phyloP scores from a whole-genome alignment of 2,888 invertebrate genomes.

The Chironomus tentans region DNA sequence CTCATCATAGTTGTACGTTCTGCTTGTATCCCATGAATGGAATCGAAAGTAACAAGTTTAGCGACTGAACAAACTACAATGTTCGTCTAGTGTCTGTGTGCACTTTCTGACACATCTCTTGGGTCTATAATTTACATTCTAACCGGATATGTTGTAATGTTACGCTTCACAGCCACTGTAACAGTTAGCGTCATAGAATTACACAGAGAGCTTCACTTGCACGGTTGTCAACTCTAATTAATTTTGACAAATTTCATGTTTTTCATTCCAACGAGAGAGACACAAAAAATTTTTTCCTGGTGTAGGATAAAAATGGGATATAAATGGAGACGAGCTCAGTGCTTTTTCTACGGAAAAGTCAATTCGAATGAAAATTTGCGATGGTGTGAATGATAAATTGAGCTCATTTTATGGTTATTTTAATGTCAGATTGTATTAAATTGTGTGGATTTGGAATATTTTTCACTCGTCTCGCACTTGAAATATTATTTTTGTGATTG shows the following conservation, averaged over 20 bases:
- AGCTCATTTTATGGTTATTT: neutral
- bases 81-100: neutral
- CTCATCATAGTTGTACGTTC: no score
- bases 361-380: neutral
- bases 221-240: neutral
- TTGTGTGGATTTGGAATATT: no score
- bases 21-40: neutral
- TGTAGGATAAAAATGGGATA: neutral
- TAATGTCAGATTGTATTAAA: neutral
- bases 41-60: neutral
- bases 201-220: neutral
- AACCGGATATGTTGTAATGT: neutral
- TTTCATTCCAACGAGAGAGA: neutral
- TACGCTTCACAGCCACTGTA: neutral
- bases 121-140: constrained; percentile 4
- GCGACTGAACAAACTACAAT: neutral
- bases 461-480: no score
- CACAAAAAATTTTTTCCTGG: neutral
- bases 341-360: neutral
- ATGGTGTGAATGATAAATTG: neutral
- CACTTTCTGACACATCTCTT: neutral
- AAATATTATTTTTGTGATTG: no score
- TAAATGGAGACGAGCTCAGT: neutral
- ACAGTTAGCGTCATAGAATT: neutral
- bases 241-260: neutral